Evolutionary conservation across 2,888 invertebrate genomes (phyloP).

Genomic region (Aporophyla lueneburgensis): DNA sequence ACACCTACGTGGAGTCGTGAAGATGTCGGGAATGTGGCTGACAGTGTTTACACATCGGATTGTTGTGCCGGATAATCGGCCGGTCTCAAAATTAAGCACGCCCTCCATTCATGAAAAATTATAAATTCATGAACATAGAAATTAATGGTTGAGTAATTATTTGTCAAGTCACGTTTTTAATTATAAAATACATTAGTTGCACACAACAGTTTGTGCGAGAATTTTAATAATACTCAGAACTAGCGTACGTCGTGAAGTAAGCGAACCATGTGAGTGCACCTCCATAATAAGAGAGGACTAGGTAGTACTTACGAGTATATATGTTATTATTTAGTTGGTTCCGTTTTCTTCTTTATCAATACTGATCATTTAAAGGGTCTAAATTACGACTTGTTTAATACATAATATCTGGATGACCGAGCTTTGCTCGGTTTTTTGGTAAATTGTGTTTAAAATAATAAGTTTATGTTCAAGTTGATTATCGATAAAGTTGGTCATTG

Average conservation of each 20-base stretch:
- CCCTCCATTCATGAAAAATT: constrained; percentile 79
- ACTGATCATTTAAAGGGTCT: neutral
- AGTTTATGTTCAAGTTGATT: too few relatives aligned
- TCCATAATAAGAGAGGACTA: neutral
- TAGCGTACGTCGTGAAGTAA: constrained; percentile 1
- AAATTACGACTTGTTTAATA: neutral
- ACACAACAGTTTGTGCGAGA: constrained; percentile 6
- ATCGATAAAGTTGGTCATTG: too few relatives aligned
- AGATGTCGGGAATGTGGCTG: constrained; percentile 74
- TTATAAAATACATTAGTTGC: constrained; percentile 44
- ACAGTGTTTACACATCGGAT: constrained; percentile 87
- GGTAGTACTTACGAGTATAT: neutral
- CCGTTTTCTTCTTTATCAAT: neutral
- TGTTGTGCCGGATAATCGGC: constrained; percentile 84
- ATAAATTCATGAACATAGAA: constrained; percentile 58
- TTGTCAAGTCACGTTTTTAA: constrained; percentile 73
- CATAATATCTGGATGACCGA: too few relatives aligned
- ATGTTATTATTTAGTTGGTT: too few relatives aligned
- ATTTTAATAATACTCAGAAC: constrained; percentile 14
- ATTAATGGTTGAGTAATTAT: constrained; percentile 55
- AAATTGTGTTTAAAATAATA: too few relatives aligned
- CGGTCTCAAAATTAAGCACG: constrained; percentile 82
- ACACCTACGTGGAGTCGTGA: constrained; percentile 82
- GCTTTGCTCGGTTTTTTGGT: too few relatives aligned
- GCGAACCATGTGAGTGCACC: neutral